Evolutionary conservation across 2,113 vertebrate genomes (phyloP), one percentile per base, ranked within the genome.

Genomic region (Puntigrus tetrazona): DNA sequence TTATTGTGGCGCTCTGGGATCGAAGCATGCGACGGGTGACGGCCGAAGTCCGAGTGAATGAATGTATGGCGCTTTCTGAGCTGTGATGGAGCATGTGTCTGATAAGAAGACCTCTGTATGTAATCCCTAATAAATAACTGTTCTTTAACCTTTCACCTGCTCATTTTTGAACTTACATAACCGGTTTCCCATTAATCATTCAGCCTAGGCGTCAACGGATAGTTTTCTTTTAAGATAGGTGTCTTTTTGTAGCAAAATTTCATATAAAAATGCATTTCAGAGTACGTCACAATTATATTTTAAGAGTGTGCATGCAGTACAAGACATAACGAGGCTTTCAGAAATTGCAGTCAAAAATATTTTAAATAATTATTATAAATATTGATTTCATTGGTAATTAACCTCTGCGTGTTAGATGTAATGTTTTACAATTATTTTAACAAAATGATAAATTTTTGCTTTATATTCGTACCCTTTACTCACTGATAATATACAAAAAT

Each of bases 41-140:
- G 6, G 31, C 47, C 7, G 61, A 80, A 38, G 36, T 55, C 22
- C n/a, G 36, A 83, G 57, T 80, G 76, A 88, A 50, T 83, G 88
- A 86, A 88, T 88, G 86, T 59, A 83, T 85, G 85, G 81, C 61
- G 87, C 87, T 88, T 91, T 85, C 86, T 86, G 87, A 84, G 89
- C 84, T 87, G 55, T 70, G 69, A 82, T 72, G 81, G 41, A 86
- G 91, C 90, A 91, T 92, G 92, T 70, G 74, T 87, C 63, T 87
- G 84, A 69, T 9, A 74, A 88, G 78, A 89, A 67, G 84, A 87
- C 57, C 22, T 88, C 38, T 84, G 81, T 86, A 89, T 87, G 86
- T 91, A 76, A 88, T 91, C 82, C 10, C 78, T 61, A 86, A 91
- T 90, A 79, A 92, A 93, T 91, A 92, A 91, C 78, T 76, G 65